Percentiles rank a stretch among this genome's conserved stretches.
phyloP scores from a whole-genome alignment of 2,888 invertebrate species.

The Brachyopa scutellaris region DNA sequence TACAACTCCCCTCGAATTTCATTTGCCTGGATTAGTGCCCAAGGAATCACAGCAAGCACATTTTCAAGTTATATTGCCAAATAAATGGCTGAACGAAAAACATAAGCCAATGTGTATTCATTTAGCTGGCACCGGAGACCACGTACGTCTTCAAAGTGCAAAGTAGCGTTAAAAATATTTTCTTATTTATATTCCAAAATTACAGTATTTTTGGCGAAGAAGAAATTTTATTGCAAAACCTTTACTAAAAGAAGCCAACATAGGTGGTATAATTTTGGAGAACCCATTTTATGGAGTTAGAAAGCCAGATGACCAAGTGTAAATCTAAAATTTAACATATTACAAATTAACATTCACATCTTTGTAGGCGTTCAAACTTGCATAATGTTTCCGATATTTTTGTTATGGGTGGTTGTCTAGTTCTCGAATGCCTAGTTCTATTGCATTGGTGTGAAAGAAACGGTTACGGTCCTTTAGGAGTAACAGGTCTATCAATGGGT shows the following conservation, averaged over 20 bases:
- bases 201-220: conserved; percentile 94
- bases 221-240: conserved; percentile 95
- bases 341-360: too few species aligned
- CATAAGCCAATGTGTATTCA: conserved; percentile 95
- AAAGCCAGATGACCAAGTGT: conserved; percentile 94
- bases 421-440: conserved; percentile 95
- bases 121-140: conserved; percentile 98
- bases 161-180: neutral
- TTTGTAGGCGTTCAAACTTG: conserved; percentile 93
- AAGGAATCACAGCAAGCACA: conserved; percentile 91
- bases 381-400: conserved; percentile 98
- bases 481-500: conserved; percentile 98
- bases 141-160: conserved; percentile 84
- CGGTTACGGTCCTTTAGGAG: conserved; percentile 95
- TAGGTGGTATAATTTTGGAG: conserved; percentile 96
- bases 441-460: conserved; percentile 96
- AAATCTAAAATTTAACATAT: conserved; percentile 78
- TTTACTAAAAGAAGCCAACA: conserved; percentile 92
- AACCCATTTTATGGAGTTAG: conserved; percentile 97
- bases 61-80: conserved; percentile 92
- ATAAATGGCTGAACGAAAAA: conserved; percentile 87
- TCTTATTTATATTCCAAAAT: neutral
- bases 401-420: conserved; percentile 98
- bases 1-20: conserved; percentile 90
- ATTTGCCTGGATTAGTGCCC: conserved; percentile 94